Evolutionary conservation across 1,140 invertebrate genomes (phyloP).

Genomic region (Metopolophium dirhodum): DNA sequence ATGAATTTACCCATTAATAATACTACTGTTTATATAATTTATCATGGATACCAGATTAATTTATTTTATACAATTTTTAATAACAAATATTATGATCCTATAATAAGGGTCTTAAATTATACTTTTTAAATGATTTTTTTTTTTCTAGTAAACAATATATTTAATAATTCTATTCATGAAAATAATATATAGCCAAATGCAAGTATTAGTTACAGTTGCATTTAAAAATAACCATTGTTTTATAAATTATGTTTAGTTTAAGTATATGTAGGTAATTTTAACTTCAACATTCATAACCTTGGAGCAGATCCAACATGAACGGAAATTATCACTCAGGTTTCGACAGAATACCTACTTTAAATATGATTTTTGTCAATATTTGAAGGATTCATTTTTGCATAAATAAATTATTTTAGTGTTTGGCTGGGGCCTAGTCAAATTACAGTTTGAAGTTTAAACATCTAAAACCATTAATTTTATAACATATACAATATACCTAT

Average conservation of each 20-base stretch:
- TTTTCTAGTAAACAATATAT: background rate
- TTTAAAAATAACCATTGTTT: conserved; percentile 49
- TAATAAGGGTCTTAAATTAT: background rate
- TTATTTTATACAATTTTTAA: background rate
- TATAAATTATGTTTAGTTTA: background rate
- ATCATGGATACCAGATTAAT: background rate
- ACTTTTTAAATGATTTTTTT: background rate
- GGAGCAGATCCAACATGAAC: conserved; percentile 42
- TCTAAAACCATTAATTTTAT: background rate
- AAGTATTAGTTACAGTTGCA: background rate
- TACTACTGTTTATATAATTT: background rate
- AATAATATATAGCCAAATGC: background rate
- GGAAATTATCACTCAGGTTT: conserved; percentile 46
- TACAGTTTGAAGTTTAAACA: background rate
- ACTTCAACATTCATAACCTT: conserved; percentile 18
- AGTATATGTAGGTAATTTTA: conserved; percentile 20
- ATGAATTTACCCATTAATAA: background rate
- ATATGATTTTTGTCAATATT: background rate
- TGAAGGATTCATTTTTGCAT: background rate
- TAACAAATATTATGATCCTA: background rate
- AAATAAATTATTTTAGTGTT: background rate
- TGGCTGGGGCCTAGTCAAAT: background rate
- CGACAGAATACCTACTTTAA: conserved; percentile 15
- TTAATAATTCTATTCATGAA: background rate
- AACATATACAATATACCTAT: background rate